These are phyloP conservation scores for Pithys albifrons DNA, from an alignment of 2,113 vertebrate genomes.

Conservation along the genomic window DNA sequence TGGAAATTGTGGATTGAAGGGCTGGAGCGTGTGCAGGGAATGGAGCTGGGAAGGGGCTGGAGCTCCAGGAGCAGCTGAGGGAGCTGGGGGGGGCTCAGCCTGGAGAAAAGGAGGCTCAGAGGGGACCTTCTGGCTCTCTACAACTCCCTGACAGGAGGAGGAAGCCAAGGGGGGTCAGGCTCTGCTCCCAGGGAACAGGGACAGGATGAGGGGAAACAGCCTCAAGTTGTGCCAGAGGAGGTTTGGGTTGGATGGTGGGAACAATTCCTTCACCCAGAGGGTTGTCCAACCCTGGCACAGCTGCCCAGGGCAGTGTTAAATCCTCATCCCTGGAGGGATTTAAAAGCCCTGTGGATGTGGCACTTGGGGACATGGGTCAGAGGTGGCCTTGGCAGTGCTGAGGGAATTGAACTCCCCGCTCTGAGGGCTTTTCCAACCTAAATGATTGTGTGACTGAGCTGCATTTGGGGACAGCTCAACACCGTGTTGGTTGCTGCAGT, in stretches of 20 bases:
- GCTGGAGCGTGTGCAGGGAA: background rate
- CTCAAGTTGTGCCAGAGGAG: rapidly evolving
- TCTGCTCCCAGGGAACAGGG: background rate
- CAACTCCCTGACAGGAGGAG: background rate
- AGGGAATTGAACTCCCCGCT: background rate
- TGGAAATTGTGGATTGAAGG: background rate
- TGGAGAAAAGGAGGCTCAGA: background rate
- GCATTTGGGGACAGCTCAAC: background rate
- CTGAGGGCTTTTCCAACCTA: background rate
- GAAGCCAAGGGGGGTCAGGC: rapidly evolving
- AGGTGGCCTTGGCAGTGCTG: background rate
- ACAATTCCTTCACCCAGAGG: background rate
- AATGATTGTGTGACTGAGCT: background rate
- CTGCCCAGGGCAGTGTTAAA: background rate
- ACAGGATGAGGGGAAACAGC: rapidly evolving
- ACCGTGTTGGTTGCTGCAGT: too few species aligned
- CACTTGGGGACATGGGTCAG: rapidly evolving
- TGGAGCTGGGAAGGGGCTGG: background rate
- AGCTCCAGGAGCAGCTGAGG: background rate
- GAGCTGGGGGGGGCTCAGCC: background rate
- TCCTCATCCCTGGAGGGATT: background rate
- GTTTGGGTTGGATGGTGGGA: background rate
- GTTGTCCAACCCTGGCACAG: rapidly evolving
- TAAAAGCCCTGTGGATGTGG: background rate
- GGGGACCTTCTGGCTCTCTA: background rate